Percentiles rank a stretch among this genome's conserved stretches.
These are phyloP conservation scores for Notodonta ziczac DNA, from an alignment of 2,888 invertebrate genomes.

Conservation along the genomic window DNA sequence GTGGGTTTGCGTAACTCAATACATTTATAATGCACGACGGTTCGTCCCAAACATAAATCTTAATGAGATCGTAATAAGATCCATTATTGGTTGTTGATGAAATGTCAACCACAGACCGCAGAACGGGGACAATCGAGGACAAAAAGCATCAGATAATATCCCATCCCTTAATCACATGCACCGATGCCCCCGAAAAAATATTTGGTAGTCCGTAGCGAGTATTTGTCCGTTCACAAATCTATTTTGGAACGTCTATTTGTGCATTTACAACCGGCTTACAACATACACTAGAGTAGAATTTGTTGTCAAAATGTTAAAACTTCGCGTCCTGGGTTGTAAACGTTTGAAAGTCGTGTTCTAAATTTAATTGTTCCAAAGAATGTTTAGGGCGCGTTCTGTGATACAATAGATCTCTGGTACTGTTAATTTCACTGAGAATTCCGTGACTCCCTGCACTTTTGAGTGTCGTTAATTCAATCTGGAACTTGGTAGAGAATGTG, in stretches of 20 bases:
- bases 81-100: slow-evolving; percentile 45
- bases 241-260: slow-evolving; percentile 69
- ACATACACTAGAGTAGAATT: slow-evolving; percentile 55
- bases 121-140: slow-evolving; percentile 77
- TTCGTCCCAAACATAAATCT: slow-evolving; percentile 39
- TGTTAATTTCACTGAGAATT: slow-evolving; percentile 66
- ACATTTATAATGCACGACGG: slow-evolving; percentile 55
- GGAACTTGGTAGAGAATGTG: slow-evolving; percentile 65
- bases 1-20: slow-evolving; percentile 83
- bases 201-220: slow-evolving; percentile 70
- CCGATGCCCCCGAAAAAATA: slow-evolving; percentile 79
- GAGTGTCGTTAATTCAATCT: slow-evolving; percentile 69
- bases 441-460: slow-evolving; percentile 67
- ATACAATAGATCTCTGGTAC: slow-evolving; percentile 66
- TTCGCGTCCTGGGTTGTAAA: slow-evolving; percentile 37
- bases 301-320: slow-evolving; percentile 70
- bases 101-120: slow-evolving; percentile 76
- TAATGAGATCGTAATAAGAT: slow-evolving; percentile 52
- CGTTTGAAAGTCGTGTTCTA: slow-evolving; percentile 63
- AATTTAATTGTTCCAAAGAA: slow-evolving; percentile 68
- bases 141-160: slow-evolving; percentile 76
- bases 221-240: slow-evolving; percentile 68
- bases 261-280: slow-evolving; percentile 65
- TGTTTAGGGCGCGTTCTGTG: slow-evolving; percentile 57
- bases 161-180: slow-evolving; percentile 84